Conservation (phyloP, 1,140 invertebrate genomes). For the Zaprionus tsacasi region DNA sequence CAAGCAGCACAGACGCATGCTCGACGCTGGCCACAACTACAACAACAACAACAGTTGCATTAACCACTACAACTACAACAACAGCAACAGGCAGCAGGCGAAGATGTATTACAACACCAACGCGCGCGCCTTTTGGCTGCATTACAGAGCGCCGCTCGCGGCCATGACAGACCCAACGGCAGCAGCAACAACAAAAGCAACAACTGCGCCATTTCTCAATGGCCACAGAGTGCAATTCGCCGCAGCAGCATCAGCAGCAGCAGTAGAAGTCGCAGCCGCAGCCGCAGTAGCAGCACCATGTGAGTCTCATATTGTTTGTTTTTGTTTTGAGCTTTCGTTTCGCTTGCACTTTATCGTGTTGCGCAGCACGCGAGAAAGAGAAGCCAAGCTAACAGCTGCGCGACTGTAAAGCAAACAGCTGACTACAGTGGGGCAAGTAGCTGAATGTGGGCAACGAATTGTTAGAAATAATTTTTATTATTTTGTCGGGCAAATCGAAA, state of each 20-base stretch:
- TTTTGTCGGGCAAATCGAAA: neutral
- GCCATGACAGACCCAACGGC: slow-evolving; percentile 4
- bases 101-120: slow-evolving; percentile 72
- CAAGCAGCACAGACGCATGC: slow-evolving; percentile 54
- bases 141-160: slow-evolving; percentile 17
- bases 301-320: slow-evolving; percentile 55
- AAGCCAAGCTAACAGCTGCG: slow-evolving; percentile 52
- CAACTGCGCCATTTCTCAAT: slow-evolving; percentile 10
- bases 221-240: neutral
- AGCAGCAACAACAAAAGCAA: slow-evolving; percentile 19
- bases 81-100: slow-evolving; percentile 22
- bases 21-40: slow-evolving; percentile 9
- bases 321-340: slow-evolving; percentile 36
- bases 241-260: slow-evolving; percentile 32
- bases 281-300: slow-evolving; percentile 47
- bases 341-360: slow-evolving; percentile 31
- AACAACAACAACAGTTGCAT: slow-evolving; percentile 10
- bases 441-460: neutral
- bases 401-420: slow-evolving; percentile 50
- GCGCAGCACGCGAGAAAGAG: slow-evolving; percentile 24
- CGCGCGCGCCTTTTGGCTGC: slow-evolving; percentile 43
- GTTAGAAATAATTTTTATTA: neutral
- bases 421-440: slow-evolving; percentile 44
- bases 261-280: slow-evolving; percentile 18
- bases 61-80: slow-evolving; percentile 9